Percentiles rank a stretch among this genome's conserved stretches.
These are phyloP conservation scores for Metopolophium dirhodum DNA, from an alignment of 1,140 invertebrate genomes.

Conservation along the genomic window DNA sequence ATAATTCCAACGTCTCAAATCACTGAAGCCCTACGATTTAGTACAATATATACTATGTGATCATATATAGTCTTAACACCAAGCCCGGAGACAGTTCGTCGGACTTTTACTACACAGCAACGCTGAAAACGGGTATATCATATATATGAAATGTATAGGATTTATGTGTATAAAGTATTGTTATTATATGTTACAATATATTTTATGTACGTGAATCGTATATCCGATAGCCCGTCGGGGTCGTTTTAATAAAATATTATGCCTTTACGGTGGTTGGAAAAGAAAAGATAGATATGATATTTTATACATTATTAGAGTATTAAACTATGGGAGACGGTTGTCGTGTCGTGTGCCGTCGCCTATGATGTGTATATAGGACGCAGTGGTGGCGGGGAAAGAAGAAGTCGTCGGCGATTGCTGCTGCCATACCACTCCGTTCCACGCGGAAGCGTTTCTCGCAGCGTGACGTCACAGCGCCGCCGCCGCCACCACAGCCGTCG, in stretches of 20 bases:
- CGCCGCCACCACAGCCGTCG: background rate
- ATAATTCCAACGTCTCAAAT: background rate
- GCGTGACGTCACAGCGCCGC: constrained; percentile 38
- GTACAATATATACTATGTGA: background rate
- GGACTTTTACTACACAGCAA: background rate
- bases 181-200: too few species aligned
- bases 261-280: background rate
- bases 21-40: background rate
- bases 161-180: background rate
- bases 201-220: background rate
- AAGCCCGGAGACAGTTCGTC: background rate
- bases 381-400: background rate
- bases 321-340: background rate
- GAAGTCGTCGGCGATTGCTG: background rate
- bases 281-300: background rate
- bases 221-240: background rate
- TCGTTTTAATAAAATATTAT: background rate
- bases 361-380: background rate
- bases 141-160: background rate
- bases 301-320: background rate
- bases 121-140: background rate
- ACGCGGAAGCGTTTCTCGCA: constrained; percentile 51
- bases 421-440: constrained; percentile 19
- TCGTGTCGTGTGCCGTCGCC: background rate
- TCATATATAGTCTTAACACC: background rate